Evolutionary conservation across 2,888 invertebrate species (phyloP), one percentile per base, ranked within the genome.

Genomic region (Sphinx pinastri): DNA sequence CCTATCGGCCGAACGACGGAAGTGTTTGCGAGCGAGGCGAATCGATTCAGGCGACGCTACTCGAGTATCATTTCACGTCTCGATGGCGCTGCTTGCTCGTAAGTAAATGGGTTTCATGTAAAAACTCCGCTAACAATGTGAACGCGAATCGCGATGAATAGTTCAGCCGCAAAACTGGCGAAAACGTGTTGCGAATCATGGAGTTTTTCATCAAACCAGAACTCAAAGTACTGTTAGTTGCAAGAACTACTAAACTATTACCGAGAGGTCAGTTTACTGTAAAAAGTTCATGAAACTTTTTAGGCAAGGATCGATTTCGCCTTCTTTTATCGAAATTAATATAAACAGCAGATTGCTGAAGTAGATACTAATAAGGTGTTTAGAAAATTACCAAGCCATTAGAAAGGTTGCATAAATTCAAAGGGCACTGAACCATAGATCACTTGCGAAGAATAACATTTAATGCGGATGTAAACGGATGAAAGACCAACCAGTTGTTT

Each of bases 61-160:
- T 63, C 19, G 76, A 76, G 77, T 79, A 80, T 82, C 80, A 82
- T 84, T 87, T 86, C 83, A 82, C 83, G 83, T 78, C 76, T 81
- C 81, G 76, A 75, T 77, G 79, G 73, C 77, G 83, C 74, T 75
- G 67, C 75, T 75, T 74, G 74, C 73, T 71, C 16, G 69, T 69
- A 68, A 76, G 72, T 73, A 68, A 68, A 68, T 68, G 68, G 47
- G 13, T 47, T 63, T 63, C 13, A 63, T 63, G 49, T 63, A 63
- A 63, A 63, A 63, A 63, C 47, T 7, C 49, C n/a, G 13, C 49
- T 49, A 63, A 63, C 63, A 63, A 63, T 63, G 49, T 49, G 13
- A 49, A 49, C 19, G 60, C 60, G 63, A 63, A 49, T 49, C 6
- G 63, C 10, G 19, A 47, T 19, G 60, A 60, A 60, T 60, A 60